Base-by-base conservation (phyloP, 2,797 vertebrate genomes). In the Furcifer pardalis region DNA sequence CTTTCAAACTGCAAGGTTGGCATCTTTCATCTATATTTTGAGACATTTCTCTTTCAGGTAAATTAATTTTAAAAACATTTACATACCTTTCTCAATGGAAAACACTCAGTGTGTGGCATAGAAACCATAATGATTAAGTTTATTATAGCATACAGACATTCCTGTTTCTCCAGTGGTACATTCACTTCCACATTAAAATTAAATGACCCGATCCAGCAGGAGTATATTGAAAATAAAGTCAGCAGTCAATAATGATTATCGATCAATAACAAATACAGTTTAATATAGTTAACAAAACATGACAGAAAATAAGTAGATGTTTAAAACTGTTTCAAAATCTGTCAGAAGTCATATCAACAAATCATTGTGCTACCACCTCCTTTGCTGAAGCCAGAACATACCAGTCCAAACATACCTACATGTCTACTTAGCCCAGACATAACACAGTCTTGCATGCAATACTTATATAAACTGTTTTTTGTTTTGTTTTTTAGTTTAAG, bases 101-200 rank as follows among this genome's bases (percentile, higher is more conserved):
- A 1, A 0, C 4, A 62, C 77, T 80, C 71, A 83, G 78, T 46
- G 65, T 81, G 80, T 0, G 0, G 32, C 44, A 75, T 3, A 75
- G 77, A 17, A 81, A 66, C 87, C 7, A 82, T 59, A 76, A 87
- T 49, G 66, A 30, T 49, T 56, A 37, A 68, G 40, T 85, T 60
- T 4, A 4, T 46, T 78, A 78, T 79, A 88, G 78, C 7, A 0
- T 71, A 40, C 74, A 63, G 37, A 13, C 63, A 66, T 13, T 72
- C 17, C 0, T 74, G 65, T 88, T 81, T 72, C 52, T 63, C 7
- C 10, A 83, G 15, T 21, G 8, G 85, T 89, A 83, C 25, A 73
- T 30, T 84, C 3, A 23, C 76, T 84, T 87, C 72, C 84, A 84
- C 84, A 83, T 42, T 79, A 82, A 88, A 86, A 52, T 52, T 68